Conservation (phyloP, 2,797 vertebrate species). For the Enteromius fasciolatus region DNA sequence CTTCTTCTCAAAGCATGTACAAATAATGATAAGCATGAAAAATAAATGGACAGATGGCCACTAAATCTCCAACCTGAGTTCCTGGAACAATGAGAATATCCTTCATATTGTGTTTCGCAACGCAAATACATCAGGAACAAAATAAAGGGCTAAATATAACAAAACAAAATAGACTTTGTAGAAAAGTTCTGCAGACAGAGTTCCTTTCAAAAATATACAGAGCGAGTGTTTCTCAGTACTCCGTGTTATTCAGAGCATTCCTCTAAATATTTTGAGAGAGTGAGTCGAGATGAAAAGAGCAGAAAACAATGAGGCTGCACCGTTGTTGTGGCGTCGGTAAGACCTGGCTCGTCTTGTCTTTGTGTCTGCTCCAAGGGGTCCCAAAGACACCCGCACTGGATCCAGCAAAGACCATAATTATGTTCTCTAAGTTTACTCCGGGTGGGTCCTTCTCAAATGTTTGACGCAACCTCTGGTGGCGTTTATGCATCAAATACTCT, state of each 20-base stretch:
- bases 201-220: conserved; percentile 88
- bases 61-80: conserved; percentile 74
- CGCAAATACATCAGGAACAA: conserved; percentile 70
- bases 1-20: conserved; percentile 60
- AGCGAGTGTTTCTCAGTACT: conserved; percentile 76
- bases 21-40: conserved; percentile 75
- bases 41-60: conserved; percentile 77
- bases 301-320: conserved; percentile 79
- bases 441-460: not conserved
- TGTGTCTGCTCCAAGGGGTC: conserved; percentile 67
- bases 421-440: not conserved
- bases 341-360: conserved; percentile 76
- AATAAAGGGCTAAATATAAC: conserved; percentile 78
- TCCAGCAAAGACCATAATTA: not conserved
- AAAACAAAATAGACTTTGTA: conserved; percentile 78
- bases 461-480: not conserved
- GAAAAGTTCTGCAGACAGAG: conserved; percentile 75
- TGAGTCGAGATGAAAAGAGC: conserved; percentile 80
- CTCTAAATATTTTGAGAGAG: conserved; percentile 85
- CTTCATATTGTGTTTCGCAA: conserved; percentile 72
- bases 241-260: conserved; percentile 80
- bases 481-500: not conserved
- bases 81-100: conserved; percentile 79
- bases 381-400: conserved; percentile 52
- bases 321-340: conserved; percentile 78